Base-by-base conservation (phyloP, 1,140 invertebrate species). In the Trichoplusia ni region DNA sequence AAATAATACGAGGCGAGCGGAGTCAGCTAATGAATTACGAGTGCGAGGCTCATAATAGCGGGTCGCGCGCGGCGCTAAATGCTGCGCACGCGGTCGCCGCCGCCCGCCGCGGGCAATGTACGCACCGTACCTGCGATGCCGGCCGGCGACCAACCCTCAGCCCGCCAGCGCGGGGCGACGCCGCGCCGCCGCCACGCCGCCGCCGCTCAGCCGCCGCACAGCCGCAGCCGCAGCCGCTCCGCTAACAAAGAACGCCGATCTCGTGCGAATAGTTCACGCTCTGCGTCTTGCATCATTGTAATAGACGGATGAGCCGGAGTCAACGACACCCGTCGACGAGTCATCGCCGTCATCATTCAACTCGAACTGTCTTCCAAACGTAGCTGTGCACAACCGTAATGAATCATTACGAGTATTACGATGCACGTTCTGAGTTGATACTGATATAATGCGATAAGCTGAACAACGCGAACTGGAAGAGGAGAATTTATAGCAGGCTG, bases 1-100 rank as follows among this genome's bases (percentile, higher is more conserved):
- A 88, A 89, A 89, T 89, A 88, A 86, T 82, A 70, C 67, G 75
- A 82, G 60, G 73, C 71, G 77, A 81, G 74, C 71, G 65, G 73
- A 86, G 77, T 79, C 81, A 69, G 69, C 77, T 87, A 88, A 86
- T 89, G 84, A 89, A 84, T 85, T 87, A 87, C 79, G 82, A 79
- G 76, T 76, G 77, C 76, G 69, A 75, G 75, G 47, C 73, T 73
- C 67, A 74, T 81, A 82, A 81, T 81, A 75, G 73, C 67, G 68
- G 71, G 54, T 66, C 58, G 71, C 67, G 62, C 44, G 25, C 46
- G 49, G 37, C 62, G 49, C 58, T 69, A 65, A 64, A 69, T 64
- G 63, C 62, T 16, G 53, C 37, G 66, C 62, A 29, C 38, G 63
- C 65, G 66, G 61, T 63, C 64, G 40, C n/a, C n/a, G n/a, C n/a